Conservation (phyloP, 2,888 invertebrate species). For the Drosophila kuntzei region DNA sequence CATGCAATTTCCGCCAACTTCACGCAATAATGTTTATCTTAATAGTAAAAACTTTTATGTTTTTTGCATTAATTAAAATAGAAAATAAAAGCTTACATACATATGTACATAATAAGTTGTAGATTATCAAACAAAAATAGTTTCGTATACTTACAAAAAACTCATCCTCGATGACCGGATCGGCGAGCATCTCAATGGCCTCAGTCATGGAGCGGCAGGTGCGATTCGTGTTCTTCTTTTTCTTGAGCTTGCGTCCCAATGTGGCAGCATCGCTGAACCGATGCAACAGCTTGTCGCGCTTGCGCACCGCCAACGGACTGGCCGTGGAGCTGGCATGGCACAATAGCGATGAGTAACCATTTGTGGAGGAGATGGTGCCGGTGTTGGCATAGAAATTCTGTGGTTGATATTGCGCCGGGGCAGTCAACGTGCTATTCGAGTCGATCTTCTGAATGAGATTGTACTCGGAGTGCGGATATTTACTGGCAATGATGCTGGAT, state of each 20-base stretch:
- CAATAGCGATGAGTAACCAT: constrained; percentile 74
- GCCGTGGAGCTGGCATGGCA: constrained; percentile 83
- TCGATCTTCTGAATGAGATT: constrained; percentile 84
- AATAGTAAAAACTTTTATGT: not conserved
- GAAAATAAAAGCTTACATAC: not conserved
- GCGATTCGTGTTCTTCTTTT: constrained; percentile 85
- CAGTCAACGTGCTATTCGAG: constrained; percentile 79
- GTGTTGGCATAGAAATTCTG: constrained; percentile 84
- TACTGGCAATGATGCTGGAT: constrained; percentile 79
- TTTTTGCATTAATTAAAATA: not conserved
- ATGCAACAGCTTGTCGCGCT: constrained; percentile 85
- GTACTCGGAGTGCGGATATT: constrained; percentile 84
- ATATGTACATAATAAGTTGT: not conserved
- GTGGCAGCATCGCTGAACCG: constrained; percentile 86
- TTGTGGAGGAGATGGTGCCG: constrained; percentile 70
- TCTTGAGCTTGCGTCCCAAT: constrained; percentile 84
- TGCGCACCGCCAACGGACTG: constrained; percentile 83
- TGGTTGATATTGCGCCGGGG: constrained; percentile 79
- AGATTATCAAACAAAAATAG: constrained; percentile 1
- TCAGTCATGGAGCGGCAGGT: constrained; percentile 85
- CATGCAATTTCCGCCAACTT: not conserved
- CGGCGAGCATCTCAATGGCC: constrained; percentile 85
- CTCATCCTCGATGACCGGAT: constrained; percentile 86
- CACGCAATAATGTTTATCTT: not conserved
- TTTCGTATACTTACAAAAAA: constrained; percentile 84